Evolutionary conservation across 2,797 vertebrate genomes (phyloP).

Genomic region (Euthynnus affinis): DNA sequence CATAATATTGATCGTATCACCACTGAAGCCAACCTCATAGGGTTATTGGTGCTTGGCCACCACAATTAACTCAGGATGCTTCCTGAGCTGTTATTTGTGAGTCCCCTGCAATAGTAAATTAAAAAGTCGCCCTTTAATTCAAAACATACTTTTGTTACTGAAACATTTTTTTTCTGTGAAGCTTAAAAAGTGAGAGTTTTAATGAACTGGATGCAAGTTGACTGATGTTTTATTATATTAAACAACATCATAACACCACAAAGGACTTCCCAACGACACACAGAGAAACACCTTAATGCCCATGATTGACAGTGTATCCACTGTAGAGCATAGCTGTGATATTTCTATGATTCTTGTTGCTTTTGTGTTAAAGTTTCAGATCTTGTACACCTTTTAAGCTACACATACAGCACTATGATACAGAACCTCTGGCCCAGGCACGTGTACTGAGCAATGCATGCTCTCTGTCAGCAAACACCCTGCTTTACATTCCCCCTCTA

Average conservation of each 20-base stretch:
- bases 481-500: conserved; percentile 2
- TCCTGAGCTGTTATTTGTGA: too few species aligned
- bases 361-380: too few species aligned
- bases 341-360: too few species aligned
- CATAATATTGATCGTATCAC: too few species aligned
- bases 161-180: too few species aligned
- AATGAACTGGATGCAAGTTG: not conserved
- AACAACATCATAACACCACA: not conserved
- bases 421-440: too few species aligned
- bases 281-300: not conserved
- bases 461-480: conserved; percentile 14
- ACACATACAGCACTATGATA: too few species aligned
- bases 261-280: not conserved
- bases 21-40: too few species aligned
- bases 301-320: not conserved
- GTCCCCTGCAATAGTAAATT: too few species aligned
- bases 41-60: too few species aligned
- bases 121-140: too few species aligned
- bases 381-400: not conserved
- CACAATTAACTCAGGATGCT: too few species aligned
- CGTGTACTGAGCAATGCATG: conserved; percentile 19
- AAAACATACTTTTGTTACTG: not conserved
- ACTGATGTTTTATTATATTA: not conserved
- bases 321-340: not conserved
- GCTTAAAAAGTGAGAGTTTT: not conserved